A percentile compares a stretch with the other conserved stretches of the same genome.
Evolutionary conservation across 2,888 invertebrate genomes (phyloP).

Genomic region (Diachrysia chrysitis): DNA sequence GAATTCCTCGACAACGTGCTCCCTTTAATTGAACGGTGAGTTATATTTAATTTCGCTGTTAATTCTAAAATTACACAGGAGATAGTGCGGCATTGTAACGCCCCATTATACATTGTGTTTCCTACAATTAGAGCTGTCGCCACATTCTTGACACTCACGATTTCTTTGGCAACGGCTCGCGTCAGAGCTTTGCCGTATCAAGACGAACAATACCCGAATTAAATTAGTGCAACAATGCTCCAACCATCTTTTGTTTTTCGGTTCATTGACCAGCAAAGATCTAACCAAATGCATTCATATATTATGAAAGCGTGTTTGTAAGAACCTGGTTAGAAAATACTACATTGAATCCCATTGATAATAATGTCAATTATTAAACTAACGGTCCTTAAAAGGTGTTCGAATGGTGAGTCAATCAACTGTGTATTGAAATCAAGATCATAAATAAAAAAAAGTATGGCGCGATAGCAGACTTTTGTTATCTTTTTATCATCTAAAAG

Average conservation of each 20-base stretch:
- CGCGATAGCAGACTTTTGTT: constrained; percentile 10
- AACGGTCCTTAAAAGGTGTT: background rate
- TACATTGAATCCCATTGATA: constrained; percentile 2
- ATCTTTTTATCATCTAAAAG: constrained; percentile 9
- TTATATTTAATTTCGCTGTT: constrained; percentile 27
- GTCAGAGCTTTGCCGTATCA: constrained; percentile 49
- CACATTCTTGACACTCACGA: constrained; percentile 66
- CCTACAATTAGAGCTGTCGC: constrained; percentile 65
- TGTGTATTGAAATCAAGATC: constrained; percentile 3
- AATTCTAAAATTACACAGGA: constrained; percentile 24
- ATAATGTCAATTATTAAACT: constrained; percentile 11
- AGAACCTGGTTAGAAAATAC: background rate
- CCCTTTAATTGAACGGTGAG: constrained; percentile 93
- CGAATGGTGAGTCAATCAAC: constrained; percentile 11
- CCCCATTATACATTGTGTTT: constrained; percentile 49
- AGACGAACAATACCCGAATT: constrained; percentile 55
- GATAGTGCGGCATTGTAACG: constrained; percentile 11
- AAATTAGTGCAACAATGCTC: constrained; percentile 52
- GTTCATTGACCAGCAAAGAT: constrained; percentile 32
- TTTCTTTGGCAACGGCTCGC: constrained; percentile 66
- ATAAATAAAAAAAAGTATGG: constrained; percentile 2
- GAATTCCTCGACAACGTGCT: constrained; percentile 97
- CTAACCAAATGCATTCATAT: constrained; percentile 21
- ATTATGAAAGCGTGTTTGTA: constrained; percentile 10
- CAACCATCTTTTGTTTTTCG: constrained; percentile 35